A percentile compares a stretch with the other conserved stretches of the same genome.
phyloP scores from a whole-genome alignment of 1,140 invertebrate species.

The Drosophila bocki region DNA sequence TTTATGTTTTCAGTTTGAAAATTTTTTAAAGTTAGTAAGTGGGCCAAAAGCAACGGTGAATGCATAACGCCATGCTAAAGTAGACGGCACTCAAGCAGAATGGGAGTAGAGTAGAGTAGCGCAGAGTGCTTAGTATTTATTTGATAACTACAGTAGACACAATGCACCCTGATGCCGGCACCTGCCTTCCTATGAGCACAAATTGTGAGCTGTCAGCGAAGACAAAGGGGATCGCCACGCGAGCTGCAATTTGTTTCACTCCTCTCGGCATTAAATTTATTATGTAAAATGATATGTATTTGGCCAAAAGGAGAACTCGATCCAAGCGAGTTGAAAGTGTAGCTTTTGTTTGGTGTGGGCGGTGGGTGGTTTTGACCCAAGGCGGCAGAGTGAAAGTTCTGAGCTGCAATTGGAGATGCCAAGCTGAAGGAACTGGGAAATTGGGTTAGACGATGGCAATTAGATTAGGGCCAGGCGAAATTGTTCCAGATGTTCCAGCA shows the following conservation, averaged over 20 bases:
- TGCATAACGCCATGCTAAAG: constrained; percentile 41
- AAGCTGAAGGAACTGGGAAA: constrained; percentile 14
- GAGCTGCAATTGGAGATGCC: constrained; percentile 31
- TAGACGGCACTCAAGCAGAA: constrained; percentile 53
- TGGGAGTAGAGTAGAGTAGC: constrained; percentile 44
- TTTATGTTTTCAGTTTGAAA: constrained; percentile 16
- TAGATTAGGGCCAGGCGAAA: constrained; percentile 50
- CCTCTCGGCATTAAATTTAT: constrained; percentile 31
- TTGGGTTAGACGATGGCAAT: constrained; percentile 52
- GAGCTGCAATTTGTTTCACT: constrained; percentile 19
- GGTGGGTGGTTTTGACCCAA: constrained; percentile 13
- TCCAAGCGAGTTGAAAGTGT: constrained; percentile 20
- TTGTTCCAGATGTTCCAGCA: constrained; percentile 20
- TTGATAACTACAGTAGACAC: constrained; percentile 51
- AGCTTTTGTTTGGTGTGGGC: constrained; percentile 15
- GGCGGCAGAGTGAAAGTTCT: constrained; percentile 51
- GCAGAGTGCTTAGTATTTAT: constrained; percentile 44
- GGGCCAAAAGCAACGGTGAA: constrained; percentile 62
- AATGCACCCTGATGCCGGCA: constrained; percentile 22
- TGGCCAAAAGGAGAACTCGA: constrained; percentile 26
- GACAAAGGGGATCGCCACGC: constrained; percentile 36
- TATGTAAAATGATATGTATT: constrained; percentile 56
- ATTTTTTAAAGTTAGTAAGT: constrained; percentile 28
- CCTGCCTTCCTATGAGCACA: constrained; percentile 15
- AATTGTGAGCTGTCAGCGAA: constrained; percentile 34